A percentile compares a stretch with the other conserved stretches of the same genome.
Evolutionary conservation across 2,888 invertebrate species (phyloP).

Genomic region (Philaethria dido): DNA sequence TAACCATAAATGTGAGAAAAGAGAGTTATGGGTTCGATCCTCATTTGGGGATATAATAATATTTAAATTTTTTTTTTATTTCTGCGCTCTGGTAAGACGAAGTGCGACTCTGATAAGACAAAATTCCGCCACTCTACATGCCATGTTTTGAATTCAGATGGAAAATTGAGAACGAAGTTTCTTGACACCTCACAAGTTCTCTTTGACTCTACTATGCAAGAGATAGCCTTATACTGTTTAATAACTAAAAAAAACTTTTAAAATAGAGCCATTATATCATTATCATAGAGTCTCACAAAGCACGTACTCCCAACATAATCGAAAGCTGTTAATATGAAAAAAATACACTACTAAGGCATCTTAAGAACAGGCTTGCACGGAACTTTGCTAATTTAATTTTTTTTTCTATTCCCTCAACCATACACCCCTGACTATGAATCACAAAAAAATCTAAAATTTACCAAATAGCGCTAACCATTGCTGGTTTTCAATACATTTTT

Average conservation of each 20-base stretch:
- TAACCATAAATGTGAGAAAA: too few relatives aligned
- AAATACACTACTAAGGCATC: slow-evolving; percentile 16
- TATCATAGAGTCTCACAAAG: background rate
- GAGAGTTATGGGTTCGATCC: too few relatives aligned
- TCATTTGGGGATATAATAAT: too few relatives aligned
- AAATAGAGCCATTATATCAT: too few relatives aligned
- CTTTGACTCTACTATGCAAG: too few relatives aligned
- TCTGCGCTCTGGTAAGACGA: too few relatives aligned
- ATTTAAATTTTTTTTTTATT: too few relatives aligned
- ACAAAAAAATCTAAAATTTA: background rate
- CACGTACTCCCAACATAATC: slow-evolving; percentile 1
- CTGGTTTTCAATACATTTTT: background rate
- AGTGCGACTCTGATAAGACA: too few relatives aligned
- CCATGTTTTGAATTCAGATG: too few relatives aligned
- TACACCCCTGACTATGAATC: slow-evolving; percentile 2
- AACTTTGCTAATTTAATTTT: slow-evolving; percentile 50
- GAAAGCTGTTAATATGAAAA: slow-evolving; percentile 16
- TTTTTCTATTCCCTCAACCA: slow-evolving; percentile 42
- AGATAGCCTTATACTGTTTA: background rate
- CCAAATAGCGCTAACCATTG: background rate
- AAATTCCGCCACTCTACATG: too few relatives aligned
- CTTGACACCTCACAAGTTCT: too few relatives aligned
- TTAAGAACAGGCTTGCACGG: slow-evolving; percentile 38
- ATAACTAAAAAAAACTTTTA: background rate
- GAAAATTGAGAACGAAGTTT: too few relatives aligned